A percentile compares a stretch with the other conserved stretches of the same genome.
Evolutionary conservation across 1,140 invertebrate genomes (phyloP).

Genomic region (Drosophila prosaltans): DNA sequence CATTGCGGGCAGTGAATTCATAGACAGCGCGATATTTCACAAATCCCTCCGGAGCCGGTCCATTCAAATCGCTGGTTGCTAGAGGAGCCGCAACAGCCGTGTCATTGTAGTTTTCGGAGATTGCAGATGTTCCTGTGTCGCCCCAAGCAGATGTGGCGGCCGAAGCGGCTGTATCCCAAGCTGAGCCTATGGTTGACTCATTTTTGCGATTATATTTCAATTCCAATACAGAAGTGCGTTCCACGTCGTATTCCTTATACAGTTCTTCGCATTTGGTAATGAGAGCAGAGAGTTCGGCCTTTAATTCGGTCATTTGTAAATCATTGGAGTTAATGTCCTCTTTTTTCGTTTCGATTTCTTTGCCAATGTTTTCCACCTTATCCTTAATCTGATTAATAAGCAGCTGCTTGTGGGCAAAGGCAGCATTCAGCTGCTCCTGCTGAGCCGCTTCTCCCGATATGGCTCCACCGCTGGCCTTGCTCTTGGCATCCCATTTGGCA

Average conservation of each 20-base stretch:
- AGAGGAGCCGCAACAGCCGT: slow-evolving; percentile 42
- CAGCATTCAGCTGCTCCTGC: slow-evolving; percentile 76
- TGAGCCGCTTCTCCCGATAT: slow-evolving; percentile 53
- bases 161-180: slow-evolving; percentile 79
- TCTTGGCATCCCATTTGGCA: slow-evolving; percentile 91
- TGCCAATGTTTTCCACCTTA: slow-evolving; percentile 87
- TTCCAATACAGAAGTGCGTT: slow-evolving; percentile 85
- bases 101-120: slow-evolving; percentile 65
- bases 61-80: slow-evolving; percentile 66
- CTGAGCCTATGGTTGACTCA: slow-evolving; percentile 70
- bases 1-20: slow-evolving; percentile 95
- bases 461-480: slow-evolving; percentile 53
- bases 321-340: slow-evolving; percentile 93
- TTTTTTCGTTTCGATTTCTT: slow-evolving; percentile 90
- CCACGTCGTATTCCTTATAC: slow-evolving; percentile 85
- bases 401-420: slow-evolving; percentile 84
- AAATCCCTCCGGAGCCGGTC: slow-evolving; percentile 83
- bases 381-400: slow-evolving; percentile 93
- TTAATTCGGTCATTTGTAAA: slow-evolving; percentile 88
- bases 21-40: slow-evolving; percentile 95
- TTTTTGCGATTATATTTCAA: slow-evolving; percentile 84
- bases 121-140: slow-evolving; percentile 57
- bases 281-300: slow-evolving; percentile 84
- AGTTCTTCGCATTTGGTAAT: slow-evolving; percentile 86
- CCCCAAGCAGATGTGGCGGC: slow-evolving; percentile 83